Conservation (phyloP, 2,797 vertebrate species). For the Vultur gryphus region DNA sequence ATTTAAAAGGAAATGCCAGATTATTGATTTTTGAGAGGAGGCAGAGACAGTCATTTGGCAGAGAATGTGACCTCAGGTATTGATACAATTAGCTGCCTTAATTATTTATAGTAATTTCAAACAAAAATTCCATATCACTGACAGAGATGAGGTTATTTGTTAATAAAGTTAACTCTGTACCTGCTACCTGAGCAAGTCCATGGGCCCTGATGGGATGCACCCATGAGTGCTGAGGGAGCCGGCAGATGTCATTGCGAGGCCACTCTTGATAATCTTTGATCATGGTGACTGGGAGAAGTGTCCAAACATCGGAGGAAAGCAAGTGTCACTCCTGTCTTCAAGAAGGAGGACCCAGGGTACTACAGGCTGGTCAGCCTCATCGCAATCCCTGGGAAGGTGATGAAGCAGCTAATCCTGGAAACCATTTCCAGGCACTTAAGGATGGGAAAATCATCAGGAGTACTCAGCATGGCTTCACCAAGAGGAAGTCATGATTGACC, state of each 20-base stretch:
- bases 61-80: background rate
- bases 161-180: background rate
- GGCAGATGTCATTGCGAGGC: background rate
- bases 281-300: background rate
- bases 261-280: background rate
- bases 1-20: background rate
- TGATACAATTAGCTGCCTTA: background rate
- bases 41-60: background rate
- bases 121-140: background rate
- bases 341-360: background rate
- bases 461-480: background rate
- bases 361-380: background rate
- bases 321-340: background rate
- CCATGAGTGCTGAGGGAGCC: background rate
- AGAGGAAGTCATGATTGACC: background rate
- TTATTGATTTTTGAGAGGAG: background rate
- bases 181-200: background rate
- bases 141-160: background rate
- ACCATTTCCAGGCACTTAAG: background rate
- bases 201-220: background rate
- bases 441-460: background rate
- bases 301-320: background rate
- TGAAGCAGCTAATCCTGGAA: background rate
- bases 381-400: background rate
- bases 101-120: background rate